phyloP scores from a whole-genome alignment of 2,113 vertebrate genomes.

The Morone saxatilis region DNA sequence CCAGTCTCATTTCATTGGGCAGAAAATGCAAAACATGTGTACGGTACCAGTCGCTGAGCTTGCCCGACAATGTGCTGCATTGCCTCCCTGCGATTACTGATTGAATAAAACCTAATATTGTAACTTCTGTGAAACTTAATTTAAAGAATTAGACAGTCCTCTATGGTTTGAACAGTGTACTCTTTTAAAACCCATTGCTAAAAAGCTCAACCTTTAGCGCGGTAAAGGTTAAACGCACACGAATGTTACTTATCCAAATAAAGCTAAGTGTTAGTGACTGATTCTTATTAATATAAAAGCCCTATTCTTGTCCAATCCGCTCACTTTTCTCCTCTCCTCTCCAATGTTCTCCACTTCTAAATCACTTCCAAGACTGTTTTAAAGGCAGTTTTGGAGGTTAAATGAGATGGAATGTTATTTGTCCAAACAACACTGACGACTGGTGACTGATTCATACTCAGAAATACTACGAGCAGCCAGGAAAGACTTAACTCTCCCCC shows the following conservation, averaged over 20 bases:
- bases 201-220: neutral
- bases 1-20: conserved; percentile 44
- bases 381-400: conserved; percentile 57
- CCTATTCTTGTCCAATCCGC: conserved; percentile 17
- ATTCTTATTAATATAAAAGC: conserved; percentile 51
- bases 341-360: conserved; percentile 40
- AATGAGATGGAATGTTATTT: conserved; percentile 75
- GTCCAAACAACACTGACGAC: conserved; percentile 71
- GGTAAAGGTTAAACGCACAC: conserved; percentile 17
- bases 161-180: neutral
- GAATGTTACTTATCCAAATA: conserved; percentile 45
- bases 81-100: neutral
- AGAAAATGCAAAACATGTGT: conserved; percentile 69
- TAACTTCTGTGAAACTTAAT: neutral
- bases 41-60: neutral
- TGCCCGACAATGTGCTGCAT: neutral
- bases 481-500: conserved; percentile 54
- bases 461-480: conserved; percentile 67
- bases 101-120: neutral
- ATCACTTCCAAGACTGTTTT: conserved; percentile 51
- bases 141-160: neutral
- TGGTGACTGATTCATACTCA: conserved; percentile 70
- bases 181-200: neutral
- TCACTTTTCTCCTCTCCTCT: conserved; percentile 18
- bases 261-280: conserved; percentile 37